Conservation (phyloP, 2,113 vertebrate species). For the Chlorodrepanis virens region DNA sequence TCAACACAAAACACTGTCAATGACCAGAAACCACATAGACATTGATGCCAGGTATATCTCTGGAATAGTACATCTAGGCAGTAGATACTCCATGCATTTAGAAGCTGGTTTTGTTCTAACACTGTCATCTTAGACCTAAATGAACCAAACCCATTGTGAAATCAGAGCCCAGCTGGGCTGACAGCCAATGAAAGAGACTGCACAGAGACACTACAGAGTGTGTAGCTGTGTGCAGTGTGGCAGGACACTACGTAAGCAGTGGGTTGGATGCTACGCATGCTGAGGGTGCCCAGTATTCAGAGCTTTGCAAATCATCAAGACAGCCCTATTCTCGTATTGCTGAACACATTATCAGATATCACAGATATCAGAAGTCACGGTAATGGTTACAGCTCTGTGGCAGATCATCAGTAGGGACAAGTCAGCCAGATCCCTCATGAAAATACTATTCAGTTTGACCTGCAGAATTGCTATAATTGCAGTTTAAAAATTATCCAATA, state of each 20-base stretch:
- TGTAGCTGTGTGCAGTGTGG: background rate
- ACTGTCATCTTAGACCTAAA: background rate
- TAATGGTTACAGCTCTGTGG: background rate
- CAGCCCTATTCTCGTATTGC: background rate
- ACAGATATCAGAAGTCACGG: background rate
- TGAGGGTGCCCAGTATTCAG: background rate
- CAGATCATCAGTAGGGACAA: background rate
- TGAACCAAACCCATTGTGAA: background rate
- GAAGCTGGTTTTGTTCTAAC: background rate
- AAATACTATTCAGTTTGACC: background rate
- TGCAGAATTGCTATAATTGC: background rate
- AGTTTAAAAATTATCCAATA: background rate
- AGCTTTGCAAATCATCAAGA: background rate
- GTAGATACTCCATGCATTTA: background rate
- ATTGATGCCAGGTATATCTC: background rate
- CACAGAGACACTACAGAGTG: background rate
- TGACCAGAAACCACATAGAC: background rate
- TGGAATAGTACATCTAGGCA: background rate
- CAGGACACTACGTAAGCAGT: accelerated
- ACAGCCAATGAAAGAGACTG: background rate
- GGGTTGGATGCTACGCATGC: background rate
- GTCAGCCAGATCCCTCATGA: background rate
- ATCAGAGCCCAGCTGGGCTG: background rate
- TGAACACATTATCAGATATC: background rate
- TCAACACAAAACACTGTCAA: background rate